Evolutionary conservation across 2,113 vertebrate species (phyloP), one percentile per base, ranked within the genome.

Genomic region (Machaerirhynchus nigripectus): DNA sequence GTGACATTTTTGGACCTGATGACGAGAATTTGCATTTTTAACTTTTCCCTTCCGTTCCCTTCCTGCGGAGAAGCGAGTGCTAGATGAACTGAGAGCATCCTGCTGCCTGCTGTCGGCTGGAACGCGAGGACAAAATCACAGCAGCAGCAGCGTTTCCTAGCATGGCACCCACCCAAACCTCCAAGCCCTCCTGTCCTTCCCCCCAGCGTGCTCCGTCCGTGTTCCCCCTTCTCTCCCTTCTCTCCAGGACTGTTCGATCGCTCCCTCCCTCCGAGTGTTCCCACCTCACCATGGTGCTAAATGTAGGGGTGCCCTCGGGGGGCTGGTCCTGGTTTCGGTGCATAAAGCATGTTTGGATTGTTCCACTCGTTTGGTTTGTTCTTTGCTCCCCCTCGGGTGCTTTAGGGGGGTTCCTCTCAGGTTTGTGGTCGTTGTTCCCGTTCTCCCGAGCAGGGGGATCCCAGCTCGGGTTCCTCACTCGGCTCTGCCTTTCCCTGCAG

Each of bases 241-340:
- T 47, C 33, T 39, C 82, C 49, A 76, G 84, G 95, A 82, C 24
- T 70, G 74, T 94, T 9, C 5, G 40, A 31, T 40, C 83, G 95
- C 94, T 97, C 97, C 97, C 94, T 97, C 97, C 97, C 97, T 94
- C 56, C 20, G 88, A 91, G 96, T 81, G 77, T 93, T 84, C 71
- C 90, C 95, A 95, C 95, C 96, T 95, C 95, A 93, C 96, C 97
- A 94, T 98, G 99, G 99, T 99, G 99, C 99, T 99, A 98, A 98
- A 95, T 44, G 97, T 97, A 97, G 97, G 97, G 98, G 95, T 97
- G 81, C 79, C 96, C 95, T 92, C 92, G 93, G 93, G 93, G 93
- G 97, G 98, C 97, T 98, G 89, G 97, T 89, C 68, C 87, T 11
- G 56, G 22, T 87, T 10, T 60, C 55, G 90, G 93, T 95, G 96